phyloP scores from a whole-genome alignment of 2,113 vertebrate genomes.

The Pleuronectes platessa region DNA sequence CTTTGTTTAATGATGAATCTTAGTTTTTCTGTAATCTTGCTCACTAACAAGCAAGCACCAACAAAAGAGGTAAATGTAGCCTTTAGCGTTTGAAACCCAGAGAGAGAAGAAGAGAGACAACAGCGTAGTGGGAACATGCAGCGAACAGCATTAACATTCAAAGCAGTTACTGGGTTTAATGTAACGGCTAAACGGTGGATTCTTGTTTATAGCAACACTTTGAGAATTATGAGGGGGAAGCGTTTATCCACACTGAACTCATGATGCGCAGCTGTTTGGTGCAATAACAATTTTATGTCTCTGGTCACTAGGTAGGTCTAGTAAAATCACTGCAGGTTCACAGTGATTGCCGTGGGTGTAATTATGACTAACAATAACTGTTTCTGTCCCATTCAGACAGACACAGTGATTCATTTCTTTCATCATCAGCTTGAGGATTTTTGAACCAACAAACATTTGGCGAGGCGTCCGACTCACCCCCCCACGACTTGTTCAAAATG shows the following conservation, averaged over 20 bases:
- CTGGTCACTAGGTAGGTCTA: neutral
- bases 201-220: conserved; percentile 4
- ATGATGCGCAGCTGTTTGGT: neutral
- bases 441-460: neutral
- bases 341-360: no score
- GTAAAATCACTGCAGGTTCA: neutral
- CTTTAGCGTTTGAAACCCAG: neutral
- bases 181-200: neutral
- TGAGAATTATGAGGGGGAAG: neutral
- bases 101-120: neutral
- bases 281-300: neutral
- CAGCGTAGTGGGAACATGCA: no score
- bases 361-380: neutral
- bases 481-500: neutral
- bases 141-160: neutral
- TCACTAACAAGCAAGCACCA: no score
- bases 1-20: no score
- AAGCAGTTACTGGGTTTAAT: neutral
- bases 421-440: no score
- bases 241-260: neutral
- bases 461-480: neutral
- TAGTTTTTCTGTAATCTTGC: no score
- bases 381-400: no score
- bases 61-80: neutral
- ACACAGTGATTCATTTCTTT: neutral